Conservation (phyloP, 2,113 vertebrate genomes). For the Stigmatopora argus region DNA sequence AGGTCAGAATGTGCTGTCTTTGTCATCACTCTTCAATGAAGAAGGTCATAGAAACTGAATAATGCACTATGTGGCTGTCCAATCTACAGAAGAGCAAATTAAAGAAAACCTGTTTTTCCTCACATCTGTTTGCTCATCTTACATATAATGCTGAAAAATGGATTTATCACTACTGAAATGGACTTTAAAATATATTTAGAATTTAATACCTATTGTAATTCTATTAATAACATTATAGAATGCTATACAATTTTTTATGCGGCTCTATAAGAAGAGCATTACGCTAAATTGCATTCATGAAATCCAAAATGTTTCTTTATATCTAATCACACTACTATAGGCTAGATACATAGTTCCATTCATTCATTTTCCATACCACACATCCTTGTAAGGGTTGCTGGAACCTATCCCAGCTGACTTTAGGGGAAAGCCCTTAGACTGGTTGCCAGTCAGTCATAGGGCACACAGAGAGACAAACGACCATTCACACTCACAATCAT, state of each 20-base stretch:
- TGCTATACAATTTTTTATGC: not conserved
- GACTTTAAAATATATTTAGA: not conserved
- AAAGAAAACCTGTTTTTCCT: not conserved
- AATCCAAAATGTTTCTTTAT: not conserved
- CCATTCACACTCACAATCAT: no score
- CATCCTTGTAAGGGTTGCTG: no score
- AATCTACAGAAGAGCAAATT: conserved; percentile 49
- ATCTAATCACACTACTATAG: no score
- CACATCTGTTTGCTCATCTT: not conserved
- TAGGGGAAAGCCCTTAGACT: no score
- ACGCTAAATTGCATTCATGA: not conserved
- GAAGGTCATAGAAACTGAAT: conserved; percentile 89
- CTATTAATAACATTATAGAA: no score
- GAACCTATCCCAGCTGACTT: no score
- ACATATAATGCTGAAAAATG: not conserved
- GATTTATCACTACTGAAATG: not conserved
- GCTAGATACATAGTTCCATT: no score
- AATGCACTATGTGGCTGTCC: conserved; percentile 84
- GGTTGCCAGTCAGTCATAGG: no score
- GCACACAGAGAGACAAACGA: no score
- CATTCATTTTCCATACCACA: no score
- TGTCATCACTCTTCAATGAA: conserved; percentile 88
- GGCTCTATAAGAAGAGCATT: not conserved
- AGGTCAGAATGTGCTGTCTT: conserved; percentile 84
- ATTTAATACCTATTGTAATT: not conserved